Conservation (phyloP, 2,797 vertebrate genomes). For the Microcaecilia unicolor region DNA sequence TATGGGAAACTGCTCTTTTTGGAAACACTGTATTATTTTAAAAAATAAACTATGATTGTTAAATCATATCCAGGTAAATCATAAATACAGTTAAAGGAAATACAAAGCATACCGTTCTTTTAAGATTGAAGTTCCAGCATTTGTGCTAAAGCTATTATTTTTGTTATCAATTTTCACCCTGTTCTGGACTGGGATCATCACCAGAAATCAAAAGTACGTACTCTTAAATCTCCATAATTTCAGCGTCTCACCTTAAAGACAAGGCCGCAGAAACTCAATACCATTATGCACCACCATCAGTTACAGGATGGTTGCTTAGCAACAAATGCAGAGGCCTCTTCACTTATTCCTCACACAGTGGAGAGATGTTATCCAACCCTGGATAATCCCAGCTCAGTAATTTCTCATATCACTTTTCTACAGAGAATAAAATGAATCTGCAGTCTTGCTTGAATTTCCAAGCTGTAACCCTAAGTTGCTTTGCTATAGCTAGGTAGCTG, state of each 20-base stretch:
- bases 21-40: too few species aligned
- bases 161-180: too few species aligned
- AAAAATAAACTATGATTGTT: too few species aligned
- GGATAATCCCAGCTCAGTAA: slow-evolving; percentile 31
- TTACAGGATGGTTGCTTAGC: slow-evolving; percentile 43
- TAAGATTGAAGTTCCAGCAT: too few species aligned
- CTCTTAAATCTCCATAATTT: not conserved
- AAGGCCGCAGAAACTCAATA: not conserved
- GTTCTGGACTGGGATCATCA: not conserved
- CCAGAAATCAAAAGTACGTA: not conserved
- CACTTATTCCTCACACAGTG: slow-evolving; percentile 14
- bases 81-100: too few species aligned
- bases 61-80: too few species aligned
- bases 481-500: slow-evolving; percentile 23
- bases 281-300: slow-evolving; percentile 5
- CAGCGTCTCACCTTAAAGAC: not conserved
- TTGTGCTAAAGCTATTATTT: too few species aligned
- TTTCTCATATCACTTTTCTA: slow-evolving; percentile 32
- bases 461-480: slow-evolving; percentile 33
- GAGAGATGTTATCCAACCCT: slow-evolving; percentile 39
- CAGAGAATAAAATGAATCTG: slow-evolving; percentile 27
- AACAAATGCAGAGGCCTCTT: slow-evolving; percentile 36
- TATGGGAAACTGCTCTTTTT: too few species aligned
- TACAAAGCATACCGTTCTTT: too few species aligned
- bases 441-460: slow-evolving; percentile 17